A percentile compares a stretch with the other conserved stretches of the same genome.
These are phyloP conservation scores for Chlorodrepanis virens DNA, from an alignment of 2,113 vertebrate species.

Conservation along the genomic window DNA sequence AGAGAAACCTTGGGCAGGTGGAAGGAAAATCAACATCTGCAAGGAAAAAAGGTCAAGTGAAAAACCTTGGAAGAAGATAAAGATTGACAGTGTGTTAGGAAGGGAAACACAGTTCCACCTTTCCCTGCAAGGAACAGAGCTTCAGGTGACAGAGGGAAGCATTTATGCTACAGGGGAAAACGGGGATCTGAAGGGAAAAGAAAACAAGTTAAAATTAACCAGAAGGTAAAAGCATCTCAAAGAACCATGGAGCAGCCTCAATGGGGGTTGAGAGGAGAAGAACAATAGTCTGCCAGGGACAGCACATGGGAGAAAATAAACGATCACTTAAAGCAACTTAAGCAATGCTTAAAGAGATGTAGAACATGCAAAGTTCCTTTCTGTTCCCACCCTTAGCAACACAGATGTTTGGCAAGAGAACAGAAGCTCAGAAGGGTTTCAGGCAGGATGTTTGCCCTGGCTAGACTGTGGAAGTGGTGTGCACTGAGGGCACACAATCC, in stretches of 20 bases:
- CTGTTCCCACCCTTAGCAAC: not conserved
- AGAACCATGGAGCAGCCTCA: not conserved
- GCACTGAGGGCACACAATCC: not conserved
- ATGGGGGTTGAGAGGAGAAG: not conserved
- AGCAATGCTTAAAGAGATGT: not conserved
- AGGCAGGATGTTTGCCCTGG: not conserved
- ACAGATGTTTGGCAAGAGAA: not conserved
- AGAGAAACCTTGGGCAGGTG: not conserved
- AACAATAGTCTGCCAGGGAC: not conserved
- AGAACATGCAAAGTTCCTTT: fast-evolving
- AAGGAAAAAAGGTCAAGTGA: not conserved
- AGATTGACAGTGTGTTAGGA: not conserved
- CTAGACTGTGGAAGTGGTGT: not conserved
- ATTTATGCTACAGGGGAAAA: not conserved
- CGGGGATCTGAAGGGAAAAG: not conserved
- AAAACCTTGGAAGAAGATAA: not conserved
- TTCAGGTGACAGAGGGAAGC: not conserved
- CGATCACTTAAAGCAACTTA: not conserved
- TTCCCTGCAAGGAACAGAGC: not conserved
- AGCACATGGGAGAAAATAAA: not conserved
- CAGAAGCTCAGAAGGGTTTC: not conserved
- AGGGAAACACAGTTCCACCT: not conserved
- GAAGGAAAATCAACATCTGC: not conserved
- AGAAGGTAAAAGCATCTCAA: not conserved
- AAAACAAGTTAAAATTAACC: not conserved